phyloP scores from a whole-genome alignment of 2,888 invertebrate genomes.

The Orthonevra nobilis region DNA sequence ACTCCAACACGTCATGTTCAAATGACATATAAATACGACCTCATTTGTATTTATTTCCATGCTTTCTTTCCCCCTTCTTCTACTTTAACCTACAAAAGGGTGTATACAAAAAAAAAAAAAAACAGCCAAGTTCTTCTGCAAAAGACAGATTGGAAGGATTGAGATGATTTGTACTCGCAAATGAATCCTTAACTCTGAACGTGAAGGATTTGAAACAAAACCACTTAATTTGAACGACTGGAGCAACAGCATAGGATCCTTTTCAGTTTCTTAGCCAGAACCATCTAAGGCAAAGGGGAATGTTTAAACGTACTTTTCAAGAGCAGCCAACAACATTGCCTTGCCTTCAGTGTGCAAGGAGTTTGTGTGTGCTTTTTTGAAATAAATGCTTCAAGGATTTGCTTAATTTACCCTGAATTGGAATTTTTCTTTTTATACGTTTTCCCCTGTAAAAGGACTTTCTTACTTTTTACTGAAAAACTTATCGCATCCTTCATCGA shows the following conservation, averaged over 20 bases:
- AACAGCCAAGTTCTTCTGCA: constrained; percentile 39
- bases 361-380: constrained; percentile 38
- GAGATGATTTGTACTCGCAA: constrained; percentile 64
- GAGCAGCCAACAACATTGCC: constrained; percentile 1
- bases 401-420: constrained; percentile 62
- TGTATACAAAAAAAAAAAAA: constrained; percentile 10
- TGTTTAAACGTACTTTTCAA: constrained; percentile 19
- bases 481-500: constrained; percentile 64
- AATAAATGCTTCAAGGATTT: constrained; percentile 64
- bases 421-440: constrained; percentile 10
- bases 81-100: constrained; percentile 12
- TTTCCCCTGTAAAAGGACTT: constrained; percentile 21
- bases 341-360: constrained; percentile 22
- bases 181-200: constrained; percentile 73
- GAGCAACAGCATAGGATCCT: constrained; percentile 37
- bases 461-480: constrained; percentile 35
- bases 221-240: constrained; percentile 77
- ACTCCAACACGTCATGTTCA: constrained; percentile 48
- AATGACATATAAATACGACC: constrained; percentile 67
- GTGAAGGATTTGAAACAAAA: constrained; percentile 80
- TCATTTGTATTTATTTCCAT: constrained; percentile 52
- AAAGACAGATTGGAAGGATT: constrained; percentile 63
- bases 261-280: constrained; percentile 10
- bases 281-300: constrained; percentile 26
- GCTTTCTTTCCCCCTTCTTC: neutral